Conservation (phyloP, 2,797 vertebrate genomes). For the Mus minutoides region DNA sequence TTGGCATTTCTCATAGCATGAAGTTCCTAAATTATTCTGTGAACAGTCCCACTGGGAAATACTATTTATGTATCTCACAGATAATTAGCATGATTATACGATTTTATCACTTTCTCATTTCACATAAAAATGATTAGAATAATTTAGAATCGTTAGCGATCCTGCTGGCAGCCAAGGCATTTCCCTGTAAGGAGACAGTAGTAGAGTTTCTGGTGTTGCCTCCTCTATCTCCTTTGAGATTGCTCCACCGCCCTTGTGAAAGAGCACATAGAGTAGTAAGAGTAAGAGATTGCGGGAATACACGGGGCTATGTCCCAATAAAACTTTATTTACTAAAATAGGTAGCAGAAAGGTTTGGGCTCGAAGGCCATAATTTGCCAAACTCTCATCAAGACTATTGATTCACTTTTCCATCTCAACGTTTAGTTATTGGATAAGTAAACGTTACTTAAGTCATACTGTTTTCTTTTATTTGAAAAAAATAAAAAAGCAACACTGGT, state of each 20-base stretch:
- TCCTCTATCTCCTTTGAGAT: neutral
- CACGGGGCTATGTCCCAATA: neutral
- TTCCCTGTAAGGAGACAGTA: neutral
- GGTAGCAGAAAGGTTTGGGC: neutral
- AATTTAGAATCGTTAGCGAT: neutral
- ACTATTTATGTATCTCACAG: conserved; percentile 7
- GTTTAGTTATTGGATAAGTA: neutral
- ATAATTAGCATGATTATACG: conserved; percentile 1
- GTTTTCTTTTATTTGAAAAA: conserved; percentile 50
- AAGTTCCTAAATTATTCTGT: conserved; percentile 31
- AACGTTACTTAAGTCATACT: neutral
- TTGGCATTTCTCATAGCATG: neutral
- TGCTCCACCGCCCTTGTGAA: neutral
- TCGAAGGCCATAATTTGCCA: neutral
- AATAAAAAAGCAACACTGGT: neutral
- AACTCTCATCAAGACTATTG: neutral
- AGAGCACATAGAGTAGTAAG: neutral
- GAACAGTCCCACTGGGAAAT: neutral
- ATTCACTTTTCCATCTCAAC: conserved; percentile 2
- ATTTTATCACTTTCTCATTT: neutral
- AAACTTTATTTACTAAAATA: conserved; percentile 30
- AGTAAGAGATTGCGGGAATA: neutral
- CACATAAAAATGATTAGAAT: conserved; percentile 27
- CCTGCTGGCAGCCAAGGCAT: neutral
- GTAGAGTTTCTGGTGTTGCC: conserved; percentile 4